Percentiles rank a stretch among this genome's conserved stretches.
Conservation (phyloP, 1,140 invertebrate genomes). For the Cotesia glomerata region DNA sequence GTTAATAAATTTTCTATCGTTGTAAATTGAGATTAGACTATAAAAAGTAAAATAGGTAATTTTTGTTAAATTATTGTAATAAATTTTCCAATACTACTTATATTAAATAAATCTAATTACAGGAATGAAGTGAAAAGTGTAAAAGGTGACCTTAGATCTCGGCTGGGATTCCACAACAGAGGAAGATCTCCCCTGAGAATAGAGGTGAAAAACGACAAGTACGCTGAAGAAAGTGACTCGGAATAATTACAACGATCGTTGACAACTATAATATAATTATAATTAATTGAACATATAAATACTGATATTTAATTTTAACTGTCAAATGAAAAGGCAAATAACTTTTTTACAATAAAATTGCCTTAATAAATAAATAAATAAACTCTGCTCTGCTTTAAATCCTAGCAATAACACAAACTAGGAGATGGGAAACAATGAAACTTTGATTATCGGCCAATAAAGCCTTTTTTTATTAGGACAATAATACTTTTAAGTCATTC, state of each 20-base stretch:
- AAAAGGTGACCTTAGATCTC: conserved; percentile 49
- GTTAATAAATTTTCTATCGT: too few species aligned
- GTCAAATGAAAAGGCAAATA: too few species aligned
- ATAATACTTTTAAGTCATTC: conserved; percentile 52
- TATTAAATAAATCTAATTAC: conserved; percentile 31
- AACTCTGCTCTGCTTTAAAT: too few species aligned
- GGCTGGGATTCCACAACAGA: conserved; percentile 49
- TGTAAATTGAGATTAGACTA: too few species aligned
- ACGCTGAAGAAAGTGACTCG: conserved; percentile 40
- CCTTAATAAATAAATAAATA: too few species aligned
- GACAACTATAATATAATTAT: background rate
- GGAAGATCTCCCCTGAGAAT: conserved; percentile 55
- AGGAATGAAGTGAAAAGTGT: conserved; percentile 48
- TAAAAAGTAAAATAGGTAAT: too few species aligned
- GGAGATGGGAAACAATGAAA: background rate
- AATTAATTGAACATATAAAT: background rate
- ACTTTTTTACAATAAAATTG: too few species aligned
- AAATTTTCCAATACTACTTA: too few species aligned
- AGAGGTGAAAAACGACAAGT: conserved; percentile 59
- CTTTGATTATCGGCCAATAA: conserved; percentile 49
- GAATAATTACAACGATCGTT: conserved; percentile 37
- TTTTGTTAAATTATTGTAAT: too few species aligned
- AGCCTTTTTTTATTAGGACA: conserved; percentile 53
- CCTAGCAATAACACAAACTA: too few species aligned
- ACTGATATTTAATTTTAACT: too few species aligned